Percentiles rank a stretch among this genome's conserved stretches.
These are phyloP conservation scores for Dromococcyx pavoninus DNA, from an alignment of 2,797 vertebrate species.

Conservation along the genomic window DNA sequence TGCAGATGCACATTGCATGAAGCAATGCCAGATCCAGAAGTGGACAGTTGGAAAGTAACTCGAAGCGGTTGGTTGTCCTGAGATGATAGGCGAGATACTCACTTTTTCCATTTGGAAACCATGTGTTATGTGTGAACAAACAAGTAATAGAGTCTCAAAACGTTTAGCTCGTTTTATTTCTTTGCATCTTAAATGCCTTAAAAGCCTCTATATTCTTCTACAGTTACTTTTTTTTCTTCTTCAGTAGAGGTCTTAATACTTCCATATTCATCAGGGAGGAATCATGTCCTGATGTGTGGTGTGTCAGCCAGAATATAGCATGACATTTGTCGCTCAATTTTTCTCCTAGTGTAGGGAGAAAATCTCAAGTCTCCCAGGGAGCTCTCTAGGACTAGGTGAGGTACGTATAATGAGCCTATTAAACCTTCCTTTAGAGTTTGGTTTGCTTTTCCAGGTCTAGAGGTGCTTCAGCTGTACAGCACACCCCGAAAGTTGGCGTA, in stretches of 20 bases:
- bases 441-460: neutral
- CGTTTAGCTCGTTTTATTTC: neutral
- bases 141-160: neutral
- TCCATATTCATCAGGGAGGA: neutral
- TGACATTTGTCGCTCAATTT: neutral
- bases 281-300: neutral
- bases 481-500: neutral
- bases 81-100: neutral
- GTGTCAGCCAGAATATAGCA: neutral
- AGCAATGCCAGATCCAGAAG: neutral
- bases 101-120: neutral
- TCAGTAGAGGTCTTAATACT: neutral
- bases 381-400: neutral
- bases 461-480: neutral
- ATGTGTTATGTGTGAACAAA: neutral
- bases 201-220: neutral
- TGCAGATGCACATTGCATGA: neutral
- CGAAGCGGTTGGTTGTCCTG: neutral
- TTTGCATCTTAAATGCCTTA: slow-evolving; percentile 32
- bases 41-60: neutral
- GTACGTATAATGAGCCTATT: neutral
- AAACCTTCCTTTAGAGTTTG: neutral
- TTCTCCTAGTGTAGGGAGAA: neutral
- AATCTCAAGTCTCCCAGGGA: neutral
- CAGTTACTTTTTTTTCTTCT: neutral